These are phyloP conservation scores for Exephanes ischioxanthus DNA, from an alignment of 2,888 invertebrate genomes.

Conservation along the genomic window DNA sequence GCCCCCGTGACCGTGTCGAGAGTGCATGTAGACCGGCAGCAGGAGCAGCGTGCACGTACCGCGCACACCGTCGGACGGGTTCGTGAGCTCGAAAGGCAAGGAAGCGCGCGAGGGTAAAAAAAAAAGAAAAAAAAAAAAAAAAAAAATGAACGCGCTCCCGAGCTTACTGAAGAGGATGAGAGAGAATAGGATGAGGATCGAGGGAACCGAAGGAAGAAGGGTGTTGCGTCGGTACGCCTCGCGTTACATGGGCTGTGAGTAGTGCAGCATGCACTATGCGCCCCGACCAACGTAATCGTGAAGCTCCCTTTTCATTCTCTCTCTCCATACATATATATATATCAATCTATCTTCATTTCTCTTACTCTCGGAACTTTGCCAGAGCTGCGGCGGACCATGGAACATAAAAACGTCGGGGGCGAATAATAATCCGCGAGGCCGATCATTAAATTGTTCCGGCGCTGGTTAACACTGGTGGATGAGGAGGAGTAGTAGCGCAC, in stretches of 20 bases:
- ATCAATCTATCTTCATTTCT: slow-evolving; percentile 14
- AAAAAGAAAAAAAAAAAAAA: slow-evolving; percentile 27
- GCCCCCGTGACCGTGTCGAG: slow-evolving; percentile 51
- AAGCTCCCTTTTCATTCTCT: slow-evolving; percentile 43
- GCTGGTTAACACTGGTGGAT: slow-evolving; percentile 80
- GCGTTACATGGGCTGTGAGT: slow-evolving; percentile 30
- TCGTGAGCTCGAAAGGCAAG: slow-evolving; percentile 45
- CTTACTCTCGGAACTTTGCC: slow-evolving; percentile 21
- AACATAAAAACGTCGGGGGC: slow-evolving; percentile 72
- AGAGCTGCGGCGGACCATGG: slow-evolving; percentile 67
- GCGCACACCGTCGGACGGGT: slow-evolving; percentile 30
- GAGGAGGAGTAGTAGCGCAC: slow-evolving; percentile 50
- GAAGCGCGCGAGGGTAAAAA: slow-evolving; percentile 32
- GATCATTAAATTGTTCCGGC: slow-evolving; percentile 85
- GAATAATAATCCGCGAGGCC: slow-evolving; percentile 78
- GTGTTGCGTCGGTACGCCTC: slow-evolving; percentile 45
- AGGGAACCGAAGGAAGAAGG: slow-evolving; percentile 55
- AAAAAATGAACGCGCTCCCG: slow-evolving; percentile 54
- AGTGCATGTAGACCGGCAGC: slow-evolving; percentile 39
- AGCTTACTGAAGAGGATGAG: slow-evolving; percentile 57
- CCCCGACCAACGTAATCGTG: slow-evolving; percentile 52
- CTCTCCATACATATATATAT: background rate
- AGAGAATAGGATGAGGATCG: slow-evolving; percentile 61
- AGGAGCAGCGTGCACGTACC: slow-evolving; percentile 22
- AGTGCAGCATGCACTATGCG: slow-evolving; percentile 56